These are phyloP conservation scores for Pteropus rufus DNA, from an alignment of 2,797 vertebrate species.

Conservation along the genomic window DNA sequence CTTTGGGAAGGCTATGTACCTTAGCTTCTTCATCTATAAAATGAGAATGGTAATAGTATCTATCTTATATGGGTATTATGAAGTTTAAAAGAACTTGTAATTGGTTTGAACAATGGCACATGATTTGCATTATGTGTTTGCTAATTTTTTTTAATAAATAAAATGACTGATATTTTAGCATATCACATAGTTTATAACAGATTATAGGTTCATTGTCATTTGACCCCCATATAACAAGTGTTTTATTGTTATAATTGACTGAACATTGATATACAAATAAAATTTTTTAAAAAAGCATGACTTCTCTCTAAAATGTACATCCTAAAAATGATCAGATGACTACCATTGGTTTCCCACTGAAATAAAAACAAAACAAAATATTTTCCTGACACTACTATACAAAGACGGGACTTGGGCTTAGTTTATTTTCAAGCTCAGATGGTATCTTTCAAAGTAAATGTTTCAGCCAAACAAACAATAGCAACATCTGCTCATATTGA, in stretches of 20 bases:
- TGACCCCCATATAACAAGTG: background rate
- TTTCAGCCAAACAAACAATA: constrained; percentile 52
- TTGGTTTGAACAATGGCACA: background rate
- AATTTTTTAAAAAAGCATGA: background rate
- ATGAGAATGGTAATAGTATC: background rate
- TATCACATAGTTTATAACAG: background rate
- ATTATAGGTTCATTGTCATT: background rate
- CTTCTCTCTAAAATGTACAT: background rate
- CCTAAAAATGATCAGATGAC: background rate
- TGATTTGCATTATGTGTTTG: background rate
- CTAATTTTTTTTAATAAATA: background rate
- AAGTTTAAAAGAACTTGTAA: background rate
- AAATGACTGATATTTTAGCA: background rate
- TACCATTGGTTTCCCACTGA: background rate
- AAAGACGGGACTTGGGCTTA: background rate
- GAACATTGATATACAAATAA: background rate
- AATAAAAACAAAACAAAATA: constrained; percentile 23
- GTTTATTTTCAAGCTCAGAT: constrained; percentile 35
- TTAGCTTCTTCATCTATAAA: background rate
- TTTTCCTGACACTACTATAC: background rate
- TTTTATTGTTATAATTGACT: background rate
- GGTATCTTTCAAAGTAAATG: constrained; percentile 50
- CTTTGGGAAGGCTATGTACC: background rate
- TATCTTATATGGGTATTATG: background rate
- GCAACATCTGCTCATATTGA: constrained; percentile 65